Conservation (phyloP, 2,888 invertebrate genomes). For the Pseudolycoriella hygida region DNA sequence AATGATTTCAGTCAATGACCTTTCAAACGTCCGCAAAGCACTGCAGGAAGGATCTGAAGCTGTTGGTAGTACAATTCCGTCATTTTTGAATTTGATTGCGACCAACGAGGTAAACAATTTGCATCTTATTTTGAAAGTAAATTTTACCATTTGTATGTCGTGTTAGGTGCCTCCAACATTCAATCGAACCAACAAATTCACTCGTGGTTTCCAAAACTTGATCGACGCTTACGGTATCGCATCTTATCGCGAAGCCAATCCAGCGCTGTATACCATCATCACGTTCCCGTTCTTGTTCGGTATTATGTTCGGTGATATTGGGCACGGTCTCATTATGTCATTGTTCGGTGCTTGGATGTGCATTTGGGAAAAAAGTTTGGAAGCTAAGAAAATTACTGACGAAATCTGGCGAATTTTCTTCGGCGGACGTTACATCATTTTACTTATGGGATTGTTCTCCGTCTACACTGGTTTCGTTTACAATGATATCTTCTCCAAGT, state of each 20-base stretch:
- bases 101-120: constrained; percentile 34
- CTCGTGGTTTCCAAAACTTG: constrained; percentile 78
- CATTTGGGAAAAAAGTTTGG: constrained; percentile 54
- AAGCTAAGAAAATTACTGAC: constrained; percentile 46
- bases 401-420: constrained; percentile 97
- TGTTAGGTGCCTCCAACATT: constrained; percentile 64
- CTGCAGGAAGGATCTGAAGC: constrained; percentile 65
- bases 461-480: constrained; percentile 97
- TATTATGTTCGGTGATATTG: constrained; percentile 91
- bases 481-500: constrained; percentile 94
- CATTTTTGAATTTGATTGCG: constrained; percentile 80
- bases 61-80: constrained; percentile 75
- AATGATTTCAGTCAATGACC: constrained; percentile 32
- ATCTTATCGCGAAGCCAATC: constrained; percentile 83
- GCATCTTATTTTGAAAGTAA: no score
- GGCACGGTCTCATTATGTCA: constrained; percentile 69
- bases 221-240: constrained; percentile 90
- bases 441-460: constrained; percentile 93
- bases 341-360: constrained; percentile 69
- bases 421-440: constrained; percentile 90
- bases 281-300: constrained; percentile 92
- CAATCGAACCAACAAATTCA: constrained; percentile 84
- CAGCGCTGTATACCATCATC: constrained; percentile 72
- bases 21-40: constrained; percentile 56
- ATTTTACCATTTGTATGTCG: no score